These are phyloP conservation scores for Cheilosia pagana DNA, from an alignment of 2,888 invertebrate species.

Conservation along the genomic window DNA sequence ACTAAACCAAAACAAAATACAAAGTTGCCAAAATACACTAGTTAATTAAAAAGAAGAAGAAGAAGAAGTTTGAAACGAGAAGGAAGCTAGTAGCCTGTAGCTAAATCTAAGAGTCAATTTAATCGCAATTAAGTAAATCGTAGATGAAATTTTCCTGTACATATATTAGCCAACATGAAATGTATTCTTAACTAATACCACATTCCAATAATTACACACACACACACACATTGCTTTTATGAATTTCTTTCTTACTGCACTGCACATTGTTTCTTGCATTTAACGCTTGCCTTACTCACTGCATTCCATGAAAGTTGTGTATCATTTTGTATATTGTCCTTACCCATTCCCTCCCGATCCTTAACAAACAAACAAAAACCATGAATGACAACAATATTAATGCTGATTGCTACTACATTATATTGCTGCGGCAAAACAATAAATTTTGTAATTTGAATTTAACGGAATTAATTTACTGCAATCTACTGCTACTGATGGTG, in stretches of 20 bases:
- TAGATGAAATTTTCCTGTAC: conserved; percentile 54
- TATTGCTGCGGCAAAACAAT: conserved; percentile 59
- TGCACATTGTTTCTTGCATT: conserved; percentile 53
- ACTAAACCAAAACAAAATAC: conserved; percentile 46
- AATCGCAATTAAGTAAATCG: conserved; percentile 60
- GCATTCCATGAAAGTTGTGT: conserved; percentile 8
- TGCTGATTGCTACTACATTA: conserved; percentile 62
- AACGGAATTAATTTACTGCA: conserved; percentile 53
- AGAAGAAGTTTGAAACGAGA: not conserved
- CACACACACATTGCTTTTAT: conserved; percentile 32
- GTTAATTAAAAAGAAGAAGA: conserved; percentile 42
- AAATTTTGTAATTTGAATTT: conserved; percentile 51
- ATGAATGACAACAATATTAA: conserved; percentile 54
- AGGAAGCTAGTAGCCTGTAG: conserved; percentile 31
- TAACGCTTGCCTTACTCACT: conserved; percentile 49
- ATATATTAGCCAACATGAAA: conserved; percentile 46
- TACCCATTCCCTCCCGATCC: conserved; percentile 29
- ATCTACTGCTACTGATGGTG: conserved; percentile 75
- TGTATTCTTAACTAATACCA: conserved; percentile 49
- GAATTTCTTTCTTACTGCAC: conserved; percentile 44
- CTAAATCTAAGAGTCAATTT: conserved; percentile 55
- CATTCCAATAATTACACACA: conserved; percentile 32
- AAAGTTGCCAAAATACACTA: conserved; percentile 58
- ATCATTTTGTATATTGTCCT: conserved; percentile 29
- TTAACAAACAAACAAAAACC: conserved; percentile 22